Percentiles rank a stretch among this genome's conserved stretches.
Evolutionary conservation across 2,797 vertebrate species (phyloP).

Genomic region (Tapirus indicus): DNA sequence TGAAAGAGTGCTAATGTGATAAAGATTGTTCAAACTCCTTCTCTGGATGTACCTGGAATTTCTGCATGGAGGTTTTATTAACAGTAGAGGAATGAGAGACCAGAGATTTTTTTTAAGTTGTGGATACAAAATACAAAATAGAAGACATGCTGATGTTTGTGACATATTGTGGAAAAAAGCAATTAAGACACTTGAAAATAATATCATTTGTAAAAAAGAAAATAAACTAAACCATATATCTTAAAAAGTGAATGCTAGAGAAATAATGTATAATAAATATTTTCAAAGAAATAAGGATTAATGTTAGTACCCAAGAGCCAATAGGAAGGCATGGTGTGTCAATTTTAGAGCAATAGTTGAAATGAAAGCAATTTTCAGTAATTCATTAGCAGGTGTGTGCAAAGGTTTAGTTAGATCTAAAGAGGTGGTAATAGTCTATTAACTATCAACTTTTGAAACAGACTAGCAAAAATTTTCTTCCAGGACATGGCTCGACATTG

Average conservation of each 20-base stretch:
- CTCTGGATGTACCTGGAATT: neutral
- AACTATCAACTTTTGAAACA: neutral
- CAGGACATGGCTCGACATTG: neutral
- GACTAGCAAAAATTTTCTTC: neutral
- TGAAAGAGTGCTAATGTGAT: neutral
- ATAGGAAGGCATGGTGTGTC: neutral
- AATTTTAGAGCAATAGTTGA: neutral
- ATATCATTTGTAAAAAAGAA: neutral
- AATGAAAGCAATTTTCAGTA: neutral
- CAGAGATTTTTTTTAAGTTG: neutral
- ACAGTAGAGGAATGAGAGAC: neutral
- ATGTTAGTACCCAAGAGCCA: neutral
- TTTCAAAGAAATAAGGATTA: conserved; percentile 8
- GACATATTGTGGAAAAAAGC: neutral
- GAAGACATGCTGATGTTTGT: neutral
- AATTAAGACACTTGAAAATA: neutral
- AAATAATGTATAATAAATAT: neutral
- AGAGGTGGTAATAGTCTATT: neutral
- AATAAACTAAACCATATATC: neutral
- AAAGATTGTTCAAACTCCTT: neutral
- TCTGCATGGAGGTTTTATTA: neutral
- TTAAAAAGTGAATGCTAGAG: neutral
- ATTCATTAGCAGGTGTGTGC: neutral
- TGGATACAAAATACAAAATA: neutral
- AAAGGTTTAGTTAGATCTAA: neutral